Evolutionary conservation across 2,113 vertebrate species (phyloP), one percentile per base, ranked within the genome.

Genomic region (Ochotona curzoniae): DNA sequence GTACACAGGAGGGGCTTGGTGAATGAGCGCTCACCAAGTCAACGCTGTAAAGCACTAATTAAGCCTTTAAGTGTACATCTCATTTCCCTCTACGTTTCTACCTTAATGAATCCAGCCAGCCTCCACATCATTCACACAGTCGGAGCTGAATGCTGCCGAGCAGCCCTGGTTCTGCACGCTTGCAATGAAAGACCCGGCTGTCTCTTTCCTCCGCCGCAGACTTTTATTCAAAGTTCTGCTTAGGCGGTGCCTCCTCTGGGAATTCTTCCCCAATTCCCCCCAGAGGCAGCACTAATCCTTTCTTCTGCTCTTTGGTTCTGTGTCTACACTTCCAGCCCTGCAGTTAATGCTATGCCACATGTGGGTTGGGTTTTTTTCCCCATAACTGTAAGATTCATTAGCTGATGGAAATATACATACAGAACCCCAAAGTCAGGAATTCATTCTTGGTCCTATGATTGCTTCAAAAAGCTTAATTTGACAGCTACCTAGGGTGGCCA

Each of bases 401-500:
- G 51, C 44, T 32, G 8, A 84, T 17, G 70, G 64, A 94, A 90
- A 69, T 67, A 79, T 1, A 14, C 12, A 73, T 60, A 89, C 7
- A 61, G 38, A 44, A 35, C 94, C 7, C 69, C 83, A 64, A 76
- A 82, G 49, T 47, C 35, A 49, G 23, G 18, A 13, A 47, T 18
- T 30, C 30, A 66, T 44, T 35, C 38, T 90, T 57, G 25, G 61
- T 87, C 21, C 28, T 69, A 47, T 49, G 71, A 80, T 10, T 38
- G 12, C 21, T 82, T 74, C 14, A 49, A 35, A 93, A 78, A 32
- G 35, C 28, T 83, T 61, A 23, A 82, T 85, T 78, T 75, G 32
- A 90, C 25, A 83, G 74, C 49, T 54, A 90, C 75, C 69, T 8
- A 80, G 60, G 38, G 80, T 61, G 47, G 79, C 38, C 79, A 66